phyloP scores from a whole-genome alignment of 2,113 vertebrate species.

The Desmodus rotundus region DNA sequence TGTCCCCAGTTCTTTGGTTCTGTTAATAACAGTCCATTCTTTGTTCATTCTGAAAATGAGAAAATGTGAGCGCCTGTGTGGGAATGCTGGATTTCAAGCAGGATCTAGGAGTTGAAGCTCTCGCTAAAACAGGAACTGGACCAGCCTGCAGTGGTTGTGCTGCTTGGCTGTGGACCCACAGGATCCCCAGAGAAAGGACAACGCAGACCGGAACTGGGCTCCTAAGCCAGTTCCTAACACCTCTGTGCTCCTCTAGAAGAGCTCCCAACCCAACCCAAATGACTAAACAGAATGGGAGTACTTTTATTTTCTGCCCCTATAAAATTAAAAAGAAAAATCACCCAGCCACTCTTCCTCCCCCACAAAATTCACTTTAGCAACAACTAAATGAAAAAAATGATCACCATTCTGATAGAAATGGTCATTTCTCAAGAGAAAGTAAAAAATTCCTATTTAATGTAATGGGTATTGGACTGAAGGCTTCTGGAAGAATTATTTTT shows the following conservation, averaged over 20 bases:
- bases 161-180: neutral
- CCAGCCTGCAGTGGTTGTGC: neutral
- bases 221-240: neutral
- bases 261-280: neutral
- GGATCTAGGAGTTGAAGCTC: constrained; percentile 36
- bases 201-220: accelerated
- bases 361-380: neutral
- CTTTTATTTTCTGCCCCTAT: neutral
- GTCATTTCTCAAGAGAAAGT: neutral
- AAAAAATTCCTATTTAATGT: neutral
- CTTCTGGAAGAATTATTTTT: neutral
- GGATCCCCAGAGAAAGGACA: neutral
- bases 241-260: neutral
- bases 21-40: constrained; percentile 40
- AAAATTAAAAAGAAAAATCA: neutral
- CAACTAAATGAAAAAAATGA: neutral
- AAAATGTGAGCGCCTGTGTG: constrained; percentile 51
- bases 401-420: neutral
- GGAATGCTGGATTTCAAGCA: constrained; percentile 41
- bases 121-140: constrained; percentile 52
- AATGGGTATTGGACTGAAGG: neutral
- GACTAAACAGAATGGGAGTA: neutral
- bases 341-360: neutral
- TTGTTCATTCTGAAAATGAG: constrained; percentile 49
- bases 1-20: constrained; percentile 8